Percentiles rank a stretch among this genome's conserved stretches.
phyloP scores from a whole-genome alignment of 2,888 invertebrate genomes.

The Sphecodes monilicornis region DNA sequence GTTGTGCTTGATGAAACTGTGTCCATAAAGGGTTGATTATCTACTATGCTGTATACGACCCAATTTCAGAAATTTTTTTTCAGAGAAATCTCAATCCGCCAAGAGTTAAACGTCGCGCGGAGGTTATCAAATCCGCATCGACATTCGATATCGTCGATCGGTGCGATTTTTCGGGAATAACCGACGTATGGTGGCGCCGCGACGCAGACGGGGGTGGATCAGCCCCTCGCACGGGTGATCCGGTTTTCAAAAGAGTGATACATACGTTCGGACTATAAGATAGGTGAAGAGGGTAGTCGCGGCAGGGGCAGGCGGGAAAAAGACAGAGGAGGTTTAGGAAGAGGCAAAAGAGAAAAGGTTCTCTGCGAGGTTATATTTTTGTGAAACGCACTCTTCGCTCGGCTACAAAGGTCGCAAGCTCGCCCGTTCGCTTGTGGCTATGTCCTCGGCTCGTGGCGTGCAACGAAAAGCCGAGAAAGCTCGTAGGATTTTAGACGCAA shows the following conservation, averaged over 20 bases:
- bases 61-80: background rate
- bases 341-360: slow-evolving; percentile 48
- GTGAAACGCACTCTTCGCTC: slow-evolving; percentile 60
- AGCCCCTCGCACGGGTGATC: slow-evolving; percentile 21
- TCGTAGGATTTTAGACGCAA: slow-evolving; percentile 77
- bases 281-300: background rate
- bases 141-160: background rate
- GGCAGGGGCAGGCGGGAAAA: background rate
- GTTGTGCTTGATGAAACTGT: no score
- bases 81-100: background rate
- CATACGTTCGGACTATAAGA: slow-evolving; percentile 1
- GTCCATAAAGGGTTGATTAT: no score
- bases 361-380: slow-evolving; percentile 63
- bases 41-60: background rate
- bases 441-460: slow-evolving; percentile 32
- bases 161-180: background rate
- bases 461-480: slow-evolving; percentile 68
- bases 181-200: slow-evolving; percentile 23
- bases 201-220: background rate
- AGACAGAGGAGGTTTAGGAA: slow-evolving; percentile 17
- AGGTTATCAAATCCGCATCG: background rate
- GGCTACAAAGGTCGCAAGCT: slow-evolving; percentile 67
- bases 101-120: background rate
- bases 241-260: slow-evolving; percentile 41
- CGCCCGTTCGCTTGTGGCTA: background rate